Evolutionary conservation across 1,140 invertebrate genomes (phyloP).

Genomic region (Drosophila bifasciata): DNA sequence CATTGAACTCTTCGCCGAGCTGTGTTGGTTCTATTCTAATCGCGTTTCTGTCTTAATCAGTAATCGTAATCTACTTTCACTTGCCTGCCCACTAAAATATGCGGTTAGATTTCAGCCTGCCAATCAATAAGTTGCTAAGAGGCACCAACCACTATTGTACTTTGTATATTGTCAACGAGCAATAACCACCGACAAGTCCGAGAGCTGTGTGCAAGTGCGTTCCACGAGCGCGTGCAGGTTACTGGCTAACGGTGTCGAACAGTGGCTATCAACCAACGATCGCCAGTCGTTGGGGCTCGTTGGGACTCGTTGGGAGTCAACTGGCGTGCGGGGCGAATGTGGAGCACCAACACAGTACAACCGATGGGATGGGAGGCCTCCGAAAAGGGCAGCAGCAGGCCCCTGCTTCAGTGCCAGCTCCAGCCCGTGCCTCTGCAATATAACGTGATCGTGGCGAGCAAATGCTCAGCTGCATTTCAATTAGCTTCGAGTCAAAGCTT

Average conservation of each 20-base stretch:
- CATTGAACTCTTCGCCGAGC: constrained; percentile 24
- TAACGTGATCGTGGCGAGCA: constrained; percentile 59
- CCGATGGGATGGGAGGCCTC: constrained; percentile 23
- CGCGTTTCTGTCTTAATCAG: constrained; percentile 52
- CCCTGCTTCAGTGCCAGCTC: not conserved
- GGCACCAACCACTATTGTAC: not conserved
- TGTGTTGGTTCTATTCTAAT: constrained; percentile 26
- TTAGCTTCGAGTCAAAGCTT: constrained; percentile 47
- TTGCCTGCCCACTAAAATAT: constrained; percentile 22
- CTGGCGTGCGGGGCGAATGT: constrained; percentile 58
- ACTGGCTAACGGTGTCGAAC: constrained; percentile 62
- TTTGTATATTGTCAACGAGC: not conserved
- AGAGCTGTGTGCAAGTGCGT: constrained; percentile 47
- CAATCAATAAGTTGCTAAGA: constrained; percentile 21
- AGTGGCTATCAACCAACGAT: constrained; percentile 14
- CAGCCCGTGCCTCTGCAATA: constrained; percentile 44
- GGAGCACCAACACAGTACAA: constrained; percentile 53
- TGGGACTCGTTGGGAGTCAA: constrained; percentile 56
- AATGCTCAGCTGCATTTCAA: constrained; percentile 58
- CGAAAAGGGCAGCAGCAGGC: constrained; percentile 38
- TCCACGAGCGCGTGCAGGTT: constrained; percentile 35
- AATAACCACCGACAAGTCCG: not conserved
- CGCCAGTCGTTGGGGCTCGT: constrained; percentile 32
- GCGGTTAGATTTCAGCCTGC: constrained; percentile 58
- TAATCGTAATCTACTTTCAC: constrained; percentile 76